A percentile compares a stretch with the other conserved stretches of the same genome.
phyloP scores from a whole-genome alignment of 2,888 invertebrate genomes.

The Dryobotodes eremita region DNA sequence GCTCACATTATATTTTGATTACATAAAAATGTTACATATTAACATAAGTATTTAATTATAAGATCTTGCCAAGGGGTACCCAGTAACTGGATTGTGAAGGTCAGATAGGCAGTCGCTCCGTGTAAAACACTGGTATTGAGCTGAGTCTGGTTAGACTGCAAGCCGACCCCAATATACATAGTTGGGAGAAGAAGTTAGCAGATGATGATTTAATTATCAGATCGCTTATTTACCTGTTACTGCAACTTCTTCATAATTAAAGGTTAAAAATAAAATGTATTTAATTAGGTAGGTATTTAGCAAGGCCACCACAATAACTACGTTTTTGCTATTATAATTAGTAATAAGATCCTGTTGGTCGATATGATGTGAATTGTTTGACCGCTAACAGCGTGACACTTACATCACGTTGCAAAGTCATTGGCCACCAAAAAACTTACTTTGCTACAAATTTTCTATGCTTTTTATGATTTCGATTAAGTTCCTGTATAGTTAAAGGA shows the following conservation, averaged over 20 bases:
- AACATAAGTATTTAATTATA: constrained; percentile 6
- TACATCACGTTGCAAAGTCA: constrained; percentile 23
- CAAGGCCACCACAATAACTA: no score
- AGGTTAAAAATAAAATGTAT: neutral
- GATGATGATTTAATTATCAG: no score
- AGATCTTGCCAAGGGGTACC: neutral
- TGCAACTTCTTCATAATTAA: constrained; percentile 1
- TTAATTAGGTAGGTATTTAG: no score
- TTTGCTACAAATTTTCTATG: constrained; percentile 28
- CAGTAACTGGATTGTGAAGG: no score
- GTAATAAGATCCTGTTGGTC: constrained; percentile 21
- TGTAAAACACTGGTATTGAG: no score
- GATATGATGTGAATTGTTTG: constrained; percentile 7
- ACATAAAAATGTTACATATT: constrained; percentile 28
- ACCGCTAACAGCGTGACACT: constrained; percentile 18
- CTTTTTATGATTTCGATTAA: constrained; percentile 24
- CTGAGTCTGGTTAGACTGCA: no score
- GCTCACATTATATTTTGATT: constrained; percentile 22
- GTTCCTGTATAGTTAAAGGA: neutral
- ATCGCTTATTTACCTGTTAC: neutral
- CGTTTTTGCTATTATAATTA: no score
- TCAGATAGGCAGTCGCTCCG: no score
- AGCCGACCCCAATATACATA: no score
- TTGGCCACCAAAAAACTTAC: constrained; percentile 16
- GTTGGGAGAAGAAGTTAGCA: no score